phyloP scores from a whole-genome alignment of 2,797 vertebrate species.

The Synaphobranchus kaupii region DNA sequence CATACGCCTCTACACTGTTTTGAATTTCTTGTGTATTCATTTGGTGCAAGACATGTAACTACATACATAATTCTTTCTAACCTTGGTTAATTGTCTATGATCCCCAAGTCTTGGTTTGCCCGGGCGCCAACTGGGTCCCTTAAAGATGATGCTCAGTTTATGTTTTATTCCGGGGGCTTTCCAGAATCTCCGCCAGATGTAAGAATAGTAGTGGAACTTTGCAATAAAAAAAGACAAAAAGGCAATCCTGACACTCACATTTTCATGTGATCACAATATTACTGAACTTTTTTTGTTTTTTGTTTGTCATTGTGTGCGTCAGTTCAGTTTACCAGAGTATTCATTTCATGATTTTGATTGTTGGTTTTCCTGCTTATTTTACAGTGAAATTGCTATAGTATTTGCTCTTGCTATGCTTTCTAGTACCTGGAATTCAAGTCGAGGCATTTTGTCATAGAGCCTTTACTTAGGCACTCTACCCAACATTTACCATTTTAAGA shows the following conservation, averaged over 20 bases:
- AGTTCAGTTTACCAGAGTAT: background rate
- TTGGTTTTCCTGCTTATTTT: background rate
- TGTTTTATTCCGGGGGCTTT: conserved; percentile 73
- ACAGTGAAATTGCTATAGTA: conserved; percentile 23
- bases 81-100: conserved; percentile 78
- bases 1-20: background rate
- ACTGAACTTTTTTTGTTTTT: conserved; percentile 13
- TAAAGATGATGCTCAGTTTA: conserved; percentile 85
- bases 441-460: conserved; percentile 53
- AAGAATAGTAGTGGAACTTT: conserved; percentile 80
- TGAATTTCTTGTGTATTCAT: background rate
- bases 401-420: conserved; percentile 12
- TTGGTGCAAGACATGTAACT: background rate
- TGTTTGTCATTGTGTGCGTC: background rate
- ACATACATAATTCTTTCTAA: conserved; percentile 53
- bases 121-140: conserved; percentile 90
- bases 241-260: conserved; percentile 41
- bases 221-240: conserved; percentile 48
- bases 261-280: background rate
- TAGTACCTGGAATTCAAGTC: conserved; percentile 34
- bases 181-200: conserved; percentile 80
- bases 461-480: conserved; percentile 34
- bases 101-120: conserved; percentile 87
- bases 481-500: conserved; percentile 45
- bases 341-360: background rate